These are phyloP conservation scores for Carassius auratus DNA, from an alignment of 2,113 vertebrate genomes.

Conservation along the genomic window DNA sequence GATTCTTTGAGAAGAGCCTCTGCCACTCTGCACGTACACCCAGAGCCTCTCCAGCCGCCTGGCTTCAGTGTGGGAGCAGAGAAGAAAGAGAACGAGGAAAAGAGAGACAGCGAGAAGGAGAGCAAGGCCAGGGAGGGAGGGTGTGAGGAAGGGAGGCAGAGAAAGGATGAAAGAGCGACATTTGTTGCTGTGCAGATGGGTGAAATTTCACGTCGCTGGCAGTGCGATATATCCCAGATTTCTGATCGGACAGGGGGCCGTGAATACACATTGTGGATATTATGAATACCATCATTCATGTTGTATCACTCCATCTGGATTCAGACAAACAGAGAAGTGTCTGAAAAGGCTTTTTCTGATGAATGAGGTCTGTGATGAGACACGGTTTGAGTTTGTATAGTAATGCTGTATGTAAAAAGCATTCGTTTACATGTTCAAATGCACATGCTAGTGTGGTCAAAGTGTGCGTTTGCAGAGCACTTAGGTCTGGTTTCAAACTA, in stretches of 20 bases:
- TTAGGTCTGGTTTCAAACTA: background rate
- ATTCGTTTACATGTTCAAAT: background rate
- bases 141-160: slow-evolving; percentile 9
- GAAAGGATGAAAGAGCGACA: slow-evolving; percentile 51
- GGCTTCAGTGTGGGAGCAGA: slow-evolving; percentile 55
- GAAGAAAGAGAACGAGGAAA: slow-evolving; percentile 41
- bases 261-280: slow-evolving; percentile 54
- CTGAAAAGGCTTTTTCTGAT: slow-evolving; percentile 44
- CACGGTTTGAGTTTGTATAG: slow-evolving; percentile 17
- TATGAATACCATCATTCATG: slow-evolving; percentile 58
- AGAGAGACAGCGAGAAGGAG: slow-evolving; percentile 27
- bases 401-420: background rate
- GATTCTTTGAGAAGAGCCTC: slow-evolving; percentile 66
- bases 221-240: slow-evolving; percentile 51
- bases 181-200: slow-evolving; percentile 58
- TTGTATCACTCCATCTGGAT: slow-evolving; percentile 47
- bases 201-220: slow-evolving; percentile 61
- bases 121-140: slow-evolving; percentile 48
- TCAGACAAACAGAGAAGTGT: slow-evolving; percentile 43
- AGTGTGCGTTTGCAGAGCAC: background rate
- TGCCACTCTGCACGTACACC: slow-evolving; percentile 74
- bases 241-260: slow-evolving; percentile 54
- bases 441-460: background rate
- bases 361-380: slow-evolving; percentile 43
- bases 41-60: slow-evolving; percentile 51